Evolutionary conservation across 2,113 vertebrate species (phyloP).

Genomic region (Xiphophorus hellerii): DNA sequence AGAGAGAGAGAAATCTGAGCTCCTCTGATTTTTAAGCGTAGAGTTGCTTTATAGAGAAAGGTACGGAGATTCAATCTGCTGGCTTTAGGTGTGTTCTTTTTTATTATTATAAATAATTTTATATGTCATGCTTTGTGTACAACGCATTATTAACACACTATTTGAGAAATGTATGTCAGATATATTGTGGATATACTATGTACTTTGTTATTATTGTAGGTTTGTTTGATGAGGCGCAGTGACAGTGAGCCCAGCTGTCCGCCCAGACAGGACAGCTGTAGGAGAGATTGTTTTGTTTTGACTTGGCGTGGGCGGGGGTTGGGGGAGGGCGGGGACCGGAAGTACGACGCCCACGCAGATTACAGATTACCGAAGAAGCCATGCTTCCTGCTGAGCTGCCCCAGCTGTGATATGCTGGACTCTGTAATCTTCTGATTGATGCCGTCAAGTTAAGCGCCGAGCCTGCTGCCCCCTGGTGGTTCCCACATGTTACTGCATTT

Average conservation of each 20-base stretch:
- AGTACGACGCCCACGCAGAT: constrained; percentile 56
- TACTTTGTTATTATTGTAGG: constrained; percentile 37
- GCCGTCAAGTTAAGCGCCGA: constrained; percentile 17
- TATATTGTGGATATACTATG: constrained; percentile 29
- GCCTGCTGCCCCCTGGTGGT: constrained; percentile 49
- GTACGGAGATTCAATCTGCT: constrained; percentile 26
- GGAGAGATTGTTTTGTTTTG: constrained; percentile 29
- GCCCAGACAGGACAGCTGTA: constrained; percentile 42
- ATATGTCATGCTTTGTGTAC: constrained; percentile 45
- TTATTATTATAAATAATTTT: constrained; percentile 25
- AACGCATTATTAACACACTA: constrained; percentile 25
- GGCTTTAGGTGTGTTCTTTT: constrained; percentile 51
- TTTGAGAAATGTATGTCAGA: constrained; percentile 39
- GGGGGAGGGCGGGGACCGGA: constrained; percentile 17
- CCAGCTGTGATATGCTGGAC: constrained; percentile 51
- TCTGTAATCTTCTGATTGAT: constrained; percentile 63
- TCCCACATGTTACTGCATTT: neutral
- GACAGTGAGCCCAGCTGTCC: constrained; percentile 14
- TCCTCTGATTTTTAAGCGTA: constrained; percentile 28
- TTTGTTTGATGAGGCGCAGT: constrained; percentile 8
- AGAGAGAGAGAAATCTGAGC: constrained; percentile 6
- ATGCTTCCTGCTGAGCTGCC: constrained; percentile 26
- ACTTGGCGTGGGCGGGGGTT: constrained; percentile 1
- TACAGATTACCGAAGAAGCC: constrained; percentile 61
- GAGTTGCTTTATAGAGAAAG: constrained; percentile 35